Percentiles rank a stretch among this genome's conserved stretches.
Conservation (phyloP, 2,113 vertebrate species). For the Gavia stellata region DNA sequence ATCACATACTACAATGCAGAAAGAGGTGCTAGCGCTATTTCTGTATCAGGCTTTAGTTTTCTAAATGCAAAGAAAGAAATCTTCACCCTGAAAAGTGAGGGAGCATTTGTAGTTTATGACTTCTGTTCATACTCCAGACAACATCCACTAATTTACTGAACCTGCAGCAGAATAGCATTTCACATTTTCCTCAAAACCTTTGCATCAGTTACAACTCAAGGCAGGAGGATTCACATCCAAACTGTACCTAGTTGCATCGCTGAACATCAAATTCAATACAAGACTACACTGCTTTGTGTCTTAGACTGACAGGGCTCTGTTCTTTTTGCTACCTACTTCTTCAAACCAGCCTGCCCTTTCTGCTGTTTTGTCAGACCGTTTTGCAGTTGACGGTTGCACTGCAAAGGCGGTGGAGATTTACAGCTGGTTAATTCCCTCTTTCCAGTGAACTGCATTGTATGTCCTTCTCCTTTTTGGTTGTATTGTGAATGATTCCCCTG, state of each 20-base stretch:
- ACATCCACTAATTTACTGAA: neutral
- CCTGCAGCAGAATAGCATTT: neutral
- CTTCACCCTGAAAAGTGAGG: neutral
- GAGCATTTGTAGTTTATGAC: neutral
- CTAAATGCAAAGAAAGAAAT: neutral
- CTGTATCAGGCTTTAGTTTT: neutral
- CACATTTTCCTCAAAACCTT: neutral
- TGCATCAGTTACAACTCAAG: neutral
- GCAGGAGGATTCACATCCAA: neutral
- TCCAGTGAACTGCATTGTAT: constrained; percentile 15
- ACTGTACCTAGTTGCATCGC: neutral
- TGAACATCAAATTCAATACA: neutral
- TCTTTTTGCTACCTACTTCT: neutral
- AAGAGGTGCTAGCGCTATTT: neutral
- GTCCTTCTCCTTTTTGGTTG: neutral
- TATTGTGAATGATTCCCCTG: neutral
- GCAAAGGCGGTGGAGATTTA: neutral
- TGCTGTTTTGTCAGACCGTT: neutral
- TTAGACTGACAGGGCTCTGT: neutral
- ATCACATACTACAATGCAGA: neutral
- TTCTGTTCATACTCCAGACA: neutral
- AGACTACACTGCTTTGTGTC: neutral
- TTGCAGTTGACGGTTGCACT: neutral
- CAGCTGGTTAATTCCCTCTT: neutral
- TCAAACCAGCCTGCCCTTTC: neutral